Evolutionary conservation across 1,140 invertebrate genomes (phyloP).

Genomic region (Drosophila suzukii): DNA sequence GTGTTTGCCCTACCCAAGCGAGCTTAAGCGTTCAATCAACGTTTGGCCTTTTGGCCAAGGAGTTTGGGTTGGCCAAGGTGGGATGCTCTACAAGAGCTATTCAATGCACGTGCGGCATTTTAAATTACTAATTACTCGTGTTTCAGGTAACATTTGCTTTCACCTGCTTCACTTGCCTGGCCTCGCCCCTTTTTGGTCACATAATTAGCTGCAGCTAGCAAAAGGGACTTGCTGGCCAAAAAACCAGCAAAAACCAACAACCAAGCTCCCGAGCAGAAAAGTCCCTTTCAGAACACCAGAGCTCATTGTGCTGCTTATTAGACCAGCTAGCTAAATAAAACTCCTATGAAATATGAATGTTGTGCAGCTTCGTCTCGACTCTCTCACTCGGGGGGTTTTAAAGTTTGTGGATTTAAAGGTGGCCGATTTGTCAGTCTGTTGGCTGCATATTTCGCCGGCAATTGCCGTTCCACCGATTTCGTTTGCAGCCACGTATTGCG

Average conservation of each 20-base stretch:
- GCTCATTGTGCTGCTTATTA: constrained; percentile 34
- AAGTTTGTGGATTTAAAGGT: constrained; percentile 22
- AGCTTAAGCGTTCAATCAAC: constrained; percentile 75
- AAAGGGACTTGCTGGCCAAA: constrained; percentile 3
- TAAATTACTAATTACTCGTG: constrained; percentile 79
- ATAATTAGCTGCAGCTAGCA: constrained; percentile 52
- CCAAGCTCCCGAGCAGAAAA: neutral
- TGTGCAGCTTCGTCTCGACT: neutral
- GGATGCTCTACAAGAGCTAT: constrained; percentile 46
- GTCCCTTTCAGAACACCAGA: neutral
- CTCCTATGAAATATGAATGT: constrained; percentile 30
- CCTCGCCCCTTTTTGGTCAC: constrained; percentile 31
- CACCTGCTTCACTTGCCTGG: constrained; percentile 1
- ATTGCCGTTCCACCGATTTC: constrained; percentile 39
- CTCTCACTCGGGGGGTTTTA: neutral
- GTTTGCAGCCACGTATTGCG: constrained; percentile 62
- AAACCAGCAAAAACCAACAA: neutral
- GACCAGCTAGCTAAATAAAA: constrained; percentile 23
- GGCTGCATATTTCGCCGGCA: constrained; percentile 39
- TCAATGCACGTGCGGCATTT: constrained; percentile 74
- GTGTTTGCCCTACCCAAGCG: constrained; percentile 75
- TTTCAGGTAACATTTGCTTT: constrained; percentile 57
- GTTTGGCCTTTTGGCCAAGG: constrained; percentile 12
- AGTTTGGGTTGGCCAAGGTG: neutral
- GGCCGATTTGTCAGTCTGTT: constrained; percentile 32